phyloP scores from a whole-genome alignment of 2,797 vertebrate species.

The Spinibarbus caldwelli region DNA sequence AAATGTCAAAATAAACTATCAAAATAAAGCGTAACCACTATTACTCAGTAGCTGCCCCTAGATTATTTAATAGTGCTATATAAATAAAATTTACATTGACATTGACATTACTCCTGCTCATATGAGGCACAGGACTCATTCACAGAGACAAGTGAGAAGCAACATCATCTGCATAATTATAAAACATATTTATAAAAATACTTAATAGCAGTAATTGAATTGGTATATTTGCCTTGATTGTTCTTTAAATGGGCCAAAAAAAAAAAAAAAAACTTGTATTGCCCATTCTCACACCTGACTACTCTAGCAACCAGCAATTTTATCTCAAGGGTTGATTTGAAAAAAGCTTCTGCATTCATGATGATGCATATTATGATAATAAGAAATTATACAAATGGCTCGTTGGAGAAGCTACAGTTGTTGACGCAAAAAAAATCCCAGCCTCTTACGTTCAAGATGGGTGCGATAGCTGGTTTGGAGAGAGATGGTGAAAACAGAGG shows the following conservation, averaged over 20 bases:
- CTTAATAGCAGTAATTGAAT: neutral
- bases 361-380: neutral
- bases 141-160: neutral
- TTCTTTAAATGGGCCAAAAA: neutral
- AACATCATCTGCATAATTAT: neutral
- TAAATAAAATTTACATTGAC: too few species aligned
- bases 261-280: neutral
- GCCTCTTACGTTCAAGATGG: neutral
- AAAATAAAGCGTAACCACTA: neutral
- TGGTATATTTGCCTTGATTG: neutral
- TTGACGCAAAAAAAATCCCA: neutral
- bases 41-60: neutral
- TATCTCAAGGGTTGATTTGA: neutral
- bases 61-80: too few species aligned
- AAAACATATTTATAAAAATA: neutral
- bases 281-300: neutral
- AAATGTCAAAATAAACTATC: too few species aligned
- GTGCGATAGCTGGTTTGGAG: neutral
- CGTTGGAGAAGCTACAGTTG: neutral
- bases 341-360: neutral
- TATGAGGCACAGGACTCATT: neutral
- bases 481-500: neutral
- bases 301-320: neutral
- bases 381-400: neutral
- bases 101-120: neutral